Evolutionary conservation across 2,797 vertebrate genomes (phyloP), one percentile per base, ranked within the genome.

Genomic region (Liasis olivaceus): DNA sequence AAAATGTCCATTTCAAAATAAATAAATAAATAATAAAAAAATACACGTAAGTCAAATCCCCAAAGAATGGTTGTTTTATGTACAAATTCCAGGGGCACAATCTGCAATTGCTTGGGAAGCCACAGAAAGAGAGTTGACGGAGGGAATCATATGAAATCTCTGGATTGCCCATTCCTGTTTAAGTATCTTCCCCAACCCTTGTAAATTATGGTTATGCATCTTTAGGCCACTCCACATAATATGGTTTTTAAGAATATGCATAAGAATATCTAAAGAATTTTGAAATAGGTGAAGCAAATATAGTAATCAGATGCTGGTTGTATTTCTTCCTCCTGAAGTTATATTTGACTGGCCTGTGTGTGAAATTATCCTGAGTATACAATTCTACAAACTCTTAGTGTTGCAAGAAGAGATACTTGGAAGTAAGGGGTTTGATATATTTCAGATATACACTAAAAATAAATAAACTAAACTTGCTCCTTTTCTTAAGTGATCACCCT

Each of bases 401-500:
- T 15, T 24, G 84, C 2, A 5, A 5, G 14, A 60, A 88, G 94
- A 0, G 31, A 84, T n/a, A 86, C 0, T 20, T 77, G 72, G 5
- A 51, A 51, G 47, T 51, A 51, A 6, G 47, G 47, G 84, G 59
- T 8, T 87, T 4, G 47, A 92, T 58, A 77, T 88, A 36, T 22
- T 72, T 63, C n/a, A 58, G 64, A 91, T 36, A 93, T 91, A 90
- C 47, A 24, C 77, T 93, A 47, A 93, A 31, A 3, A n/a, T 62
- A 63, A 42, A 64, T 54, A 58, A 31, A 15, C 85, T 66, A 77
- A 92, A 93, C 59, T 12, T 81, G 87, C 86, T 94, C 94, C 36
- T 36, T 72, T 22, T 87, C 96, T 94, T 7, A 92, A 91, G 64
- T 59, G 3, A 59, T 91, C 93, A 88, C 66, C 22, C 89, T 64